Evolutionary conservation across 2,797 vertebrate species (phyloP), one percentile per base, ranked within the genome.

Genomic region (Oreochromis grahami): DNA sequence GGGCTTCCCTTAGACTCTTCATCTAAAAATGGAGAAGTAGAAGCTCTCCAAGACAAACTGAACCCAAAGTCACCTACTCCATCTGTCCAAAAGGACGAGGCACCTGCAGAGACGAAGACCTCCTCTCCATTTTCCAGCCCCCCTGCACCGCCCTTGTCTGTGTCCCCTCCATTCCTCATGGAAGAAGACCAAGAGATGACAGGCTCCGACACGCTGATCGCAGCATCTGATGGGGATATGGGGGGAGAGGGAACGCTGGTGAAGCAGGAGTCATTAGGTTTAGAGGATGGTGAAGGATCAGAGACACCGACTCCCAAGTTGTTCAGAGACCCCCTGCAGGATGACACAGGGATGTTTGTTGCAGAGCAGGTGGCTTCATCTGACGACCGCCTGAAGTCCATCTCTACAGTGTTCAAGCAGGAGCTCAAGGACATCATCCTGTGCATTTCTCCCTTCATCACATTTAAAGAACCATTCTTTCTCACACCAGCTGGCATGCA

Each of bases 351-450:
- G n/a, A 91, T 98, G 89, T 99, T 98, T 43, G 94, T 99, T 53
- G 94, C 97, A 0, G 98, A 99, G 94, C 97, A 99, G 78, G 97
- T 98, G 79, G 92, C 97, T 4, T 98, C 98, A 0, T 96, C 97
- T 1, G 98, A 99, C 58, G 99, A 99, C 94, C 96, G 96, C 6
- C 97, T 98, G 6, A 98, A 98, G 92, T 97, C 97, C 55, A 96
- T 98, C 53, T 97, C 98, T 7, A 92, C 95, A 17, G 94, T 96
- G 13, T 99, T 99, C 94, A 98, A 98, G 74, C 98, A 99, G 90
- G 98, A 99, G 89, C 88, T 99, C 32, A 98, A 99, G 93, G 98
- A 99, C 81, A 96, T 99, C 65, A 99, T 99, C 91, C 96, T 99
- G 13, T 98, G 97, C 83, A 98, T 99, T 88, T 99, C 99, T 2